Percentiles rank a stretch among this genome's conserved stretches.
These are phyloP conservation scores for Dolichotis patagonum DNA, from an alignment of 2,113 vertebrate species.

Conservation along the genomic window DNA sequence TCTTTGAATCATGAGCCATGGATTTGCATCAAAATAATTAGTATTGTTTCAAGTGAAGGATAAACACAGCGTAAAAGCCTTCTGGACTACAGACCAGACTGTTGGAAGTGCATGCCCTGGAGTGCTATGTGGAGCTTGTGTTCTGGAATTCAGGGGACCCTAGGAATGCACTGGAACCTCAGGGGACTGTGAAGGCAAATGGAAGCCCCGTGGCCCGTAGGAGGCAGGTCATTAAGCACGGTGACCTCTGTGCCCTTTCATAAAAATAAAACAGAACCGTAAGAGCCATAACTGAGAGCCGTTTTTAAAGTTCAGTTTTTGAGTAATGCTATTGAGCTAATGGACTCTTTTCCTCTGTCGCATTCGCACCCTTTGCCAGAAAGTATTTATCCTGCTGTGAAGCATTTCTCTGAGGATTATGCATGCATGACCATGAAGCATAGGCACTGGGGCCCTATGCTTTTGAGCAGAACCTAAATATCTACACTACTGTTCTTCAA, in stretches of 20 bases:
- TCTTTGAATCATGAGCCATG: conserved; percentile 64
- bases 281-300: conserved; percentile 43
- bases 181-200: conserved; percentile 36
- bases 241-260: conserved; percentile 42
- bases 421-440: background rate
- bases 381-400: conserved; percentile 22
- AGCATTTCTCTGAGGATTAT: conserved; percentile 32
- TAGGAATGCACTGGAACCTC: conserved; percentile 61
- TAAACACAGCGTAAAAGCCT: conserved; percentile 25
- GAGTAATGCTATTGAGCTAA: conserved; percentile 62
- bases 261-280: conserved; percentile 59
- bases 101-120: conserved; percentile 10
- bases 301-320: conserved; percentile 34
- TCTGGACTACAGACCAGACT: background rate
- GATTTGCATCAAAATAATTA: conserved; percentile 61
- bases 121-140: conserved; percentile 59
- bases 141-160: conserved; percentile 55
- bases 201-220: conserved; percentile 32
- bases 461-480: conserved; percentile 3
- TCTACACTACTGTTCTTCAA: background rate
- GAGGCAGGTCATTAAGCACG: conserved; percentile 24
- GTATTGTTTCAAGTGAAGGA: conserved; percentile 56
- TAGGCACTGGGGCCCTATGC: background rate
- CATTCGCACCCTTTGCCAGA: conserved; percentile 10
- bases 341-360: background rate